Base-by-base conservation (phyloP, 2,113 vertebrate genomes). In the Microcebus lehilahytsara region DNA sequence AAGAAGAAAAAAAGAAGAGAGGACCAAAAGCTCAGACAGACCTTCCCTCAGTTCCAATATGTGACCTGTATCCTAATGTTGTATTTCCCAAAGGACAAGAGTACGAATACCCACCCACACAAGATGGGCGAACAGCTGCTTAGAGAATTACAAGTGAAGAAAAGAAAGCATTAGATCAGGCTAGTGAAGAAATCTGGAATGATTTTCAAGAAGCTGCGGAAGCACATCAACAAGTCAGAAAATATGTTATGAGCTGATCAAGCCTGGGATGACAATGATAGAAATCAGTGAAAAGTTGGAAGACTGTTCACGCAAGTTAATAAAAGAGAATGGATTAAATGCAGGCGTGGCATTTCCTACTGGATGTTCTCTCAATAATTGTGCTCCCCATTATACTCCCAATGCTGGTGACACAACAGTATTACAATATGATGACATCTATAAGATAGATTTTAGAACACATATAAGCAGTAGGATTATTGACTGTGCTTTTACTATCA, bases 381-480 rank as follows among this genome's bases (percentile, higher is more conserved):
- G 99, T 97, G 99, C 99, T 40, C 99, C 99, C 85, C 99, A 99
- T 98, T 99, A 99, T 98, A 99, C 99, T 93, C 99, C 99, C 40
- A 99, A 99, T 51, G 99, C 99, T 49, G 99, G 99, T 22, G 99
- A 99, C 98, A 98, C 99, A 17, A 99, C 99, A 23, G 99, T 99
- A 89, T 99, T 99, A 89, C 99, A 99, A 53, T 99, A 99, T 12
- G 99, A 99, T 56, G 99, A 99, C 90, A 99, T 99, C 97, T 99
- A 99, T 98, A 99, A 99, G 98, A 99, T 99, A 96, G 99, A 99
- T 98, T 99, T 99, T 98, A 99, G 99, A 96, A 99, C 99, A 1
- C 99, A 99, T 84, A 99, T 99, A 98, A 99, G 99, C 46, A 46
- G 99, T 98, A 98, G 99, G 97, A 99, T 99, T 98, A 99, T 99